A percentile compares a stretch with the other conserved stretches of the same genome.
phyloP scores from a whole-genome alignment of 2,888 invertebrate species.

The Steromphala cineraria region DNA sequence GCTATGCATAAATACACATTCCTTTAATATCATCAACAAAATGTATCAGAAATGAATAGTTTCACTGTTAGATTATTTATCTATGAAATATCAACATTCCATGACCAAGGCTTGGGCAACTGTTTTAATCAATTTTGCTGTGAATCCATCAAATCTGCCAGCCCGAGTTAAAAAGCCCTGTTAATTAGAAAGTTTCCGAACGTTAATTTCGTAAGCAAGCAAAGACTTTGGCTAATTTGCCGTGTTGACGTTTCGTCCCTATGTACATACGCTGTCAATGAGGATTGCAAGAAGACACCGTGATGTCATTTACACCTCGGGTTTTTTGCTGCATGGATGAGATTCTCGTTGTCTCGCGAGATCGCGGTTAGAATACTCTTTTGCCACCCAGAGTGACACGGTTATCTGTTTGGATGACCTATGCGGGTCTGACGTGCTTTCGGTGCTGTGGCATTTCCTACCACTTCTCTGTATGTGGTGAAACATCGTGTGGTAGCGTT shows the following conservation, averaged over 20 bases:
- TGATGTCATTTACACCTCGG: not conserved
- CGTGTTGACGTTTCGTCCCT: not conserved
- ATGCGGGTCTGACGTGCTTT: not conserved
- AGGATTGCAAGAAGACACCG: not conserved
- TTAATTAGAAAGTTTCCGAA: not conserved
- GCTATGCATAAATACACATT: no score
- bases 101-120: no score
- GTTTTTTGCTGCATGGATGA: not conserved
- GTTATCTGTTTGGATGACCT: not conserved
- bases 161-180: no score
- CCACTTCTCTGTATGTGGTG: not conserved
- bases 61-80: no score
- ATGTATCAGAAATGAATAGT: no score
- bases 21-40: no score
- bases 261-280: not conserved
- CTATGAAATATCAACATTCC: no score
- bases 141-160: no score
- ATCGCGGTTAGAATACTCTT: not conserved
- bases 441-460: not conserved
- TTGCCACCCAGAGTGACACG: not conserved
- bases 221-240: not conserved
- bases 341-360: not conserved
- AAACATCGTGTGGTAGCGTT: not conserved
- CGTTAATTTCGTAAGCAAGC: conserved; percentile 2
- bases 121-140: no score